Conservation (phyloP, 2,888 invertebrate species). For the Linyphia triangularis region DNA sequence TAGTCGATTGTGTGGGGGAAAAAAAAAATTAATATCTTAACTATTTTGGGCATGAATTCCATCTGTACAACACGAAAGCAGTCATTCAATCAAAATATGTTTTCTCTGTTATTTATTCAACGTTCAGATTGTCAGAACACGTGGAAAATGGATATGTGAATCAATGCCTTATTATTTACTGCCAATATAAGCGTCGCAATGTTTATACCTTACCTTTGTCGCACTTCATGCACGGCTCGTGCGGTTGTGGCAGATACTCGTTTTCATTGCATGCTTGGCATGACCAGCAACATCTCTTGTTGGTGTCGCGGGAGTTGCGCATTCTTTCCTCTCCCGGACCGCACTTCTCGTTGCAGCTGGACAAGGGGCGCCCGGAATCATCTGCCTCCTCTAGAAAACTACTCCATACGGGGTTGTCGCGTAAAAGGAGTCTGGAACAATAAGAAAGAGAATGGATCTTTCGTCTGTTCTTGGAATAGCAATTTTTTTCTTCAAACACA, state of each 20-base stretch:
- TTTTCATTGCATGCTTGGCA: conserved; percentile 85
- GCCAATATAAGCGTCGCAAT: too few species aligned
- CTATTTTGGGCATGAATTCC: too few species aligned
- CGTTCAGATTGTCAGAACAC: too few species aligned
- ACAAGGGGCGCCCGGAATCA: conserved; percentile 78
- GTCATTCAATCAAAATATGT: too few species aligned
- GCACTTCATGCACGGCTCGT: conserved; percentile 78
- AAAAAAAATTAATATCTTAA: too few species aligned
- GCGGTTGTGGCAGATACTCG: conserved; percentile 83
- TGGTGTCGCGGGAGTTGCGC: conserved; percentile 82
- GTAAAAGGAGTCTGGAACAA: neutral
- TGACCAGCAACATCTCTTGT: conserved; percentile 84
- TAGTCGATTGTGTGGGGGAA: too few species aligned
- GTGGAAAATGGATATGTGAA: too few species aligned
- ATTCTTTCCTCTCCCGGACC: conserved; percentile 82
- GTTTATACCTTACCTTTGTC: conserved; percentile 78
- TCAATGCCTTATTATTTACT: too few species aligned
- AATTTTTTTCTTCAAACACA: neutral
- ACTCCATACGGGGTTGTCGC: neutral
- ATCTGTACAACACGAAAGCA: too few species aligned
- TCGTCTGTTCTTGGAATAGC: neutral
- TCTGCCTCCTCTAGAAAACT: neutral
- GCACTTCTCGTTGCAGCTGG: conserved; percentile 84
- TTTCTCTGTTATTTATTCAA: too few species aligned
- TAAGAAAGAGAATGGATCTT: neutral